Evolutionary conservation across 1,140 invertebrate species (phyloP), one percentile per base, ranked within the genome.

Genomic region (Solen grandis): DNA sequence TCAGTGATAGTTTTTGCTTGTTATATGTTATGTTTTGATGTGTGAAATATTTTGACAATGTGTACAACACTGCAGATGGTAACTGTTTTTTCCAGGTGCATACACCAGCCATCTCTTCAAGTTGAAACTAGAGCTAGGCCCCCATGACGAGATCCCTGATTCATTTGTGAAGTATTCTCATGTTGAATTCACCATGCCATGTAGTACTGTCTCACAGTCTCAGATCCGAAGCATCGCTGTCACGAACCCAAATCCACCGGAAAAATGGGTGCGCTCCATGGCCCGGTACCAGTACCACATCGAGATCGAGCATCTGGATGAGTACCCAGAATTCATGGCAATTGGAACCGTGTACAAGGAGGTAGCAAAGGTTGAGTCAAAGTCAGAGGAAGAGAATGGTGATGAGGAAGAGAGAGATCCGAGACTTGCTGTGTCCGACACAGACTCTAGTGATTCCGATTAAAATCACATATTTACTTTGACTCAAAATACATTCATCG

Each of bases 151-250:
- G 92, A 96, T 99, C 87, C 99, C 99, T 19, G 97, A 97, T 70
- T 95, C 96, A 90, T 94, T 99, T 88, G 95, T 97, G 46, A 95
- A 96, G 78, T 96, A 95, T 93, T 96, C 96, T 83, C 95, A 96
- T 90, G 97, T 99, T 5, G 97, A 99, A 91, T 99, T 99, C 92
- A 99, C 97, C 22, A 99, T 99, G 98, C 98, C 99, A 31, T 96
- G 97, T 62, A 99, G 98, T 38, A 98, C 98, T 90, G 97, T 98
- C 62, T 98, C 97, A 31, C 98, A 99, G 92, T 98, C 97, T 57
- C 99, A 98, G 22, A 96, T 99, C 79, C 94, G 99, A 83, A 99
- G 97, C 73, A 97, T 99, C 29, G 97, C 97, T 82, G 95, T 99
- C 85, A 96, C 96, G 84, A 96, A 95, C 84, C 97, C 96, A 81